A percentile compares a stretch with the other conserved stretches of the same genome.
Conservation (phyloP, 2,797 vertebrate species). For the Pseudomugil tenellus region DNA sequence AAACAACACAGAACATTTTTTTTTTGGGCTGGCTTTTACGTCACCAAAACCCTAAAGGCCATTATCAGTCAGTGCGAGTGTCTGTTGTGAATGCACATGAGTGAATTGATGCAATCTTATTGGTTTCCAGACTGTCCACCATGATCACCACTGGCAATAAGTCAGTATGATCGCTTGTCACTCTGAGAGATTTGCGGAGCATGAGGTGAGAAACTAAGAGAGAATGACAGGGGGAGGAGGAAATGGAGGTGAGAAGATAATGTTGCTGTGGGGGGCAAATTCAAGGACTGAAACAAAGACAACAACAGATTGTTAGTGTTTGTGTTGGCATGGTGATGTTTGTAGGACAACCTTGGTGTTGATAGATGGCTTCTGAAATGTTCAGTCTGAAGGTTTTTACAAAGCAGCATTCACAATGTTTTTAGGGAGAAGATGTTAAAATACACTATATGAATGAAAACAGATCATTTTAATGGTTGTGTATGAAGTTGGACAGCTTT, state of each 20-base stretch:
- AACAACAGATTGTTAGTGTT: neutral
- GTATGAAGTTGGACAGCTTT: neutral
- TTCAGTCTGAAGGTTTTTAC: too few species aligned
- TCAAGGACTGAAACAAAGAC: neutral
- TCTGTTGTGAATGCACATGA: neutral
- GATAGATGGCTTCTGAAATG: slow-evolving; percentile 35
- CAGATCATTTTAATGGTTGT: neutral
- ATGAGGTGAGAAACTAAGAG: slow-evolving; percentile 27
- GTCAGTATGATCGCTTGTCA: slow-evolving; percentile 35
- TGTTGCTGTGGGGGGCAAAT: slow-evolving; percentile 15
- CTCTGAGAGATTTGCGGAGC: slow-evolving; percentile 28
- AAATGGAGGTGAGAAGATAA: slow-evolving; percentile 14
- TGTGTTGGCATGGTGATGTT: neutral
- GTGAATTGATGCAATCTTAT: slow-evolving; percentile 27
- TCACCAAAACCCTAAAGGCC: slow-evolving; percentile 44
- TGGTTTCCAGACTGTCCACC: slow-evolving; percentile 23
- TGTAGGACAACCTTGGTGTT: slow-evolving; percentile 8
- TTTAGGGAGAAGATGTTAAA: slow-evolving; percentile 38
- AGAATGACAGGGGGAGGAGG: slow-evolving; percentile 8
- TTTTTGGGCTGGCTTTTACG: slow-evolving; percentile 49
- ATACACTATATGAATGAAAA: neutral
- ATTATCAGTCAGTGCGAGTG: slow-evolving; percentile 47
- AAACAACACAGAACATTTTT: slow-evolving; percentile 7
- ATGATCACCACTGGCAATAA: slow-evolving; percentile 42
- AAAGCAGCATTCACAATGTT: slow-evolving; percentile 13